A percentile compares a stretch with the other conserved stretches of the same genome.
These are phyloP conservation scores for Galleria mellonella DNA, from an alignment of 1,140 invertebrate species.

Conservation along the genomic window DNA sequence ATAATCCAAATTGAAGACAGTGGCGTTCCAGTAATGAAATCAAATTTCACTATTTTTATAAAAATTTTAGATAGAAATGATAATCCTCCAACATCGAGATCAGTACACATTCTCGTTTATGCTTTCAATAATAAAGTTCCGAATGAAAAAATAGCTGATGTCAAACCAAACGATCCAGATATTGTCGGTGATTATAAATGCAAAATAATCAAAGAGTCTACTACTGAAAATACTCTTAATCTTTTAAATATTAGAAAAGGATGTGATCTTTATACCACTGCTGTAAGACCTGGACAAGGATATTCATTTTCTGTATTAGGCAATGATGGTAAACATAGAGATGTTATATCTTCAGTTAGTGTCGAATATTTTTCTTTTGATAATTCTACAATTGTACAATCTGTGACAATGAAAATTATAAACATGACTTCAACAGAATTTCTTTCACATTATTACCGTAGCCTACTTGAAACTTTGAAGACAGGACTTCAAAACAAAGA, in stretches of 20 bases:
- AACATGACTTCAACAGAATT: constrained; percentile 85
- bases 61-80: constrained; percentile 93
- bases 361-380: constrained; percentile 88
- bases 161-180: constrained; percentile 94
- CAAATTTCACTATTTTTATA: constrained; percentile 84
- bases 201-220: constrained; percentile 79
- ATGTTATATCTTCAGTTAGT: constrained; percentile 88
- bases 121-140: constrained; percentile 84
- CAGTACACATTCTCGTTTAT: constrained; percentile 87
- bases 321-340: constrained; percentile 90
- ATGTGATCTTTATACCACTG: constrained; percentile 86
- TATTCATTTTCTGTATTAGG: constrained; percentile 87
- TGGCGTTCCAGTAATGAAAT: constrained; percentile 87
- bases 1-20: constrained; percentile 92
- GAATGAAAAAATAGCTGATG: constrained; percentile 89
- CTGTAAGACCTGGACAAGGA: constrained; percentile 80
- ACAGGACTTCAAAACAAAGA: constrained; percentile 78
- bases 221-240: constrained; percentile 64
- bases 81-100: constrained; percentile 89
- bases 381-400: constrained; percentile 88
- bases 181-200: constrained; percentile 91
- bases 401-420: constrained; percentile 83
- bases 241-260: constrained; percentile 83
- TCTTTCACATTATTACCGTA: constrained; percentile 82
- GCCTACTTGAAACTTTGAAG: constrained; percentile 82